Conservation (phyloP, 2,797 vertebrate species). For the Hoplostethus mediterraneus region DNA sequence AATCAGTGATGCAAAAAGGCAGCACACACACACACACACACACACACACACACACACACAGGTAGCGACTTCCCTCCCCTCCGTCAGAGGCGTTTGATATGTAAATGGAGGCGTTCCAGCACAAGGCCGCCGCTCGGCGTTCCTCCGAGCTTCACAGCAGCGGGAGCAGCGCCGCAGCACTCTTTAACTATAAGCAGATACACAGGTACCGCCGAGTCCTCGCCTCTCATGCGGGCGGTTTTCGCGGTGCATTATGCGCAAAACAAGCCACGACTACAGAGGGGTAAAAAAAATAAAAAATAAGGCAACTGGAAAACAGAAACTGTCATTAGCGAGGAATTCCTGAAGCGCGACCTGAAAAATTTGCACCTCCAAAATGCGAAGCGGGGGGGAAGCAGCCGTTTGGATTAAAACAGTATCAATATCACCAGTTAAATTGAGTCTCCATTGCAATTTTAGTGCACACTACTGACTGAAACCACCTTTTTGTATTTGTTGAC, state of each 20-base stretch:
- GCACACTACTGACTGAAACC: background rate
- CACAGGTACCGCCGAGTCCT: conserved; percentile 22
- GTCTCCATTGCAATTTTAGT: background rate
- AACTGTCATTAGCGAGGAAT: too few species aligned
- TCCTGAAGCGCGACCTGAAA: too few species aligned
- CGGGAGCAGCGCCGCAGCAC: conserved; percentile 35
- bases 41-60: conserved; percentile 49
- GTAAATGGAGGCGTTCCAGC: conserved; percentile 69
- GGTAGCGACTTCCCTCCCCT: conserved; percentile 55
- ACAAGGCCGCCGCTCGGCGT: conserved; percentile 66
- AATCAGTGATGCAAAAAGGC: too few species aligned
- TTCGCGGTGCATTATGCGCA: background rate
- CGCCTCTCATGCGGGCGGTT: too few species aligned
- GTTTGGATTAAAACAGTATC: background rate
- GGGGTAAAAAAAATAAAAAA: too few species aligned
- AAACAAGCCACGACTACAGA: conserved; percentile 12
- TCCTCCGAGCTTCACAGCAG: conserved; percentile 58
- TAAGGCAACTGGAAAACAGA: background rate
- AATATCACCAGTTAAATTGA: background rate
- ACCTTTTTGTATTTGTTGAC: too few species aligned
- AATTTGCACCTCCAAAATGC: too few species aligned
- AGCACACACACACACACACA: conserved; percentile 13
- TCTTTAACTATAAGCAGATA: conserved; percentile 37
- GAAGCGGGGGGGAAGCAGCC: too few species aligned
- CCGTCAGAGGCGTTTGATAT: conserved; percentile 70